Base-by-base conservation (phyloP, 2,888 invertebrate species). In the Drosophila mettleri region DNA sequence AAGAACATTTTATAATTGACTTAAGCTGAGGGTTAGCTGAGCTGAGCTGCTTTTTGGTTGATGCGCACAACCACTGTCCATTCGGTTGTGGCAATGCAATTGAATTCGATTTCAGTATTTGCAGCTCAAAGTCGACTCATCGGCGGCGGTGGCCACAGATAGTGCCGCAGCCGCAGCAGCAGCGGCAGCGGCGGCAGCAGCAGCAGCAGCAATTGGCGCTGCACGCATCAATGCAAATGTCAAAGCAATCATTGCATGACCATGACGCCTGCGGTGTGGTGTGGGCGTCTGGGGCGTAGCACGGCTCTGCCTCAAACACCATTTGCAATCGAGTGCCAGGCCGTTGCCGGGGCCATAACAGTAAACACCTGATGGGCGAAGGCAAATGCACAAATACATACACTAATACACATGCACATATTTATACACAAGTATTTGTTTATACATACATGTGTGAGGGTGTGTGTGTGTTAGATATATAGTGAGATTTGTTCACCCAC, bases 401-500 rank as follows among this genome's bases (percentile, higher is more conserved):
- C 38, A 31, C 9, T 24, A 43, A 24, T 43, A 51, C 57, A 41
- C 55, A 18, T 57, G 10, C 10, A 24, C 45, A 45, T 45, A 45
- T 45, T 45, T 45, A 27, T 27, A 39, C 34, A 29, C 8, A 53
- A 41, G 18, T 41, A 51, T 62, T 59, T 62, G 39, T 29, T 3
- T 18, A 27, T 41, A 1, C 52, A 20, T 69, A 18, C 54, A 10
- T 60, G 20, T 27, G 20, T 33, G 20, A 43, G 7, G 46, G 4
- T 59, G 39, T 68, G 29, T 24, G 45, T 48, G 27, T 59, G 38
- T 36, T 38, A 61, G 43, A 57, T 59, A 58, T 67, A 48, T 64
- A 64, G 39, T 66, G 83, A 76, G 83, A 82, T 88, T 88, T 88
- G 77, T 83, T 83, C 83, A 88, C 86, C 88, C 83, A 83, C 83